phyloP scores from a whole-genome alignment of 1,140 invertebrate species.

The Diploscapter pachys region DNA sequence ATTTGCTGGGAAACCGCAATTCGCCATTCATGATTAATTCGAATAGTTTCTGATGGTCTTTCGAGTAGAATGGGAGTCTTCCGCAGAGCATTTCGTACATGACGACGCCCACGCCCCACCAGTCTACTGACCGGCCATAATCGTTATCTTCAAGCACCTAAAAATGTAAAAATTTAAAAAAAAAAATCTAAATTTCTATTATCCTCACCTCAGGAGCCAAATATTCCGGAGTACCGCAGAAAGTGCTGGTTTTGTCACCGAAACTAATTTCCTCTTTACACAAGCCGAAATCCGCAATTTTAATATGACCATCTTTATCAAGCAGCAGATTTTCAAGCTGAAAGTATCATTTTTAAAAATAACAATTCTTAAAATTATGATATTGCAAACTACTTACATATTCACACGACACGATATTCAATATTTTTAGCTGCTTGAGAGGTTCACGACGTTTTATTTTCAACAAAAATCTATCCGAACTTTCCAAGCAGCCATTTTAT shows the following conservation, averaged over 20 bases:
- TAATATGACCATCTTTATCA: constrained; percentile 97
- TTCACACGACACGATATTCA: neutral
- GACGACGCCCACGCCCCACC: constrained; percentile 93
- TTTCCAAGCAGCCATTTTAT: too few relatives aligned
- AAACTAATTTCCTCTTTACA: constrained; percentile 98
- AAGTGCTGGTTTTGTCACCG: constrained; percentile 93
- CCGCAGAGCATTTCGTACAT: constrained; percentile 97
- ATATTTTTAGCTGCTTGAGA: too few relatives aligned
- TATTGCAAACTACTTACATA: neutral
- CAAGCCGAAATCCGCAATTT: constrained; percentile 88
- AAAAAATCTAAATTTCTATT: too few relatives aligned
- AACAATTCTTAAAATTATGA: constrained; percentile 7
- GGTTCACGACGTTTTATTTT: too few relatives aligned
- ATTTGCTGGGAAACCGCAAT: constrained; percentile 78
- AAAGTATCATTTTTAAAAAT: constrained; percentile 25
- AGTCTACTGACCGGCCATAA: constrained; percentile 92
- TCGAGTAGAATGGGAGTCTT: constrained; percentile 92
- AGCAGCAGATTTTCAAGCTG: constrained; percentile 91
- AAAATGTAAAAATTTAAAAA: neutral
- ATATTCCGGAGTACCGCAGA: constrained; percentile 99
- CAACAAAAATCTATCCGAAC: too few relatives aligned
- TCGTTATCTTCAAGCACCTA: constrained; percentile 90
- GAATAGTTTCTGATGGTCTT: constrained; percentile 92
- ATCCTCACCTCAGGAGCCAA: constrained; percentile 82
- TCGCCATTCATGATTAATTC: constrained; percentile 83